Evolutionary conservation across 2,797 vertebrate species (phyloP), one percentile per base, ranked within the genome.

Genomic region (Alcedo atthis): DNA sequence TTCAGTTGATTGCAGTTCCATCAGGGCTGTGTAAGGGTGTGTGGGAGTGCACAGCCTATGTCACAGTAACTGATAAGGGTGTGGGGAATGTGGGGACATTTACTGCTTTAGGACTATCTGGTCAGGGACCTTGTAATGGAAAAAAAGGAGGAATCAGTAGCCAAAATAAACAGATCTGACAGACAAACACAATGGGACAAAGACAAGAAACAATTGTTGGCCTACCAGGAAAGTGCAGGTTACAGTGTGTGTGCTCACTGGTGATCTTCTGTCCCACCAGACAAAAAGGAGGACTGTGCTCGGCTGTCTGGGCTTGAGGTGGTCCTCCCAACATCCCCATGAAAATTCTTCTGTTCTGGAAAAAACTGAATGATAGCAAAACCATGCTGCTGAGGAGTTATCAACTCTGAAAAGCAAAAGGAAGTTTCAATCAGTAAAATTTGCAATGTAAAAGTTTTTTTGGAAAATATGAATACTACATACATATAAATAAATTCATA

Each of bases 381-480:
- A 53, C 33, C 10, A 9, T 37, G 13, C 3, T 10, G 13, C 28
- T 11, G 22, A 40, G 20, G 3, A 3, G 8, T 84, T 61, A 55
- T 32, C 2, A 33, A 73, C 12, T 12, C 32, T 84, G 42, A 68
- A 83, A 93, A 91, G 61, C 18, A 78, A 82, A 92, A 77, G 13
- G 51, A 85, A 55, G 9, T 37, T 70, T 63, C 62, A 81, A 63
- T 77, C 54, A 54, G 21, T 9, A 33, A 66, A 43, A 46, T 32
- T n/a, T 77, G 53, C 48, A 78, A 57, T 40, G 26, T 43, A 69
- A 53, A 33, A 84, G 10, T 83, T 95, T 67, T 54, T 67, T 54
- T 67, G 70, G 62, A 89, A 94, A 90, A 76, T 48, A 74, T 6
- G 12, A 68, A 51, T 91, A 87, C 89, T 96, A 40, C 37, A 40